phyloP scores from a whole-genome alignment of 1,140 invertebrate species.

The Sipha flava region DNA sequence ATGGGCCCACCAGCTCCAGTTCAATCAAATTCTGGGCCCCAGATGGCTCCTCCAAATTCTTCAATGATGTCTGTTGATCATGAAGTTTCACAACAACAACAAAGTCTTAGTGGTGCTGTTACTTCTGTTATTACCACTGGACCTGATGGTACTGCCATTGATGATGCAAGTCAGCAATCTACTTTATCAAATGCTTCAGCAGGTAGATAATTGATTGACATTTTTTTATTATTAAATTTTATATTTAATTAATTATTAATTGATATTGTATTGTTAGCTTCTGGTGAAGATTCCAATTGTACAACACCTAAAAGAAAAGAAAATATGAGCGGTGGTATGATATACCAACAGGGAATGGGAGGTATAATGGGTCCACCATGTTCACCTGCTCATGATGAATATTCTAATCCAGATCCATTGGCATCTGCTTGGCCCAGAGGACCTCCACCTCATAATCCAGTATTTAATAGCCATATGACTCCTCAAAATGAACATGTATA shows the following conservation, averaged over 20 bases:
- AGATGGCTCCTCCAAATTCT: slow-evolving; percentile 35
- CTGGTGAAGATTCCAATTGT: slow-evolving; percentile 67
- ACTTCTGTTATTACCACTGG: slow-evolving; percentile 79
- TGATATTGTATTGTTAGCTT: slow-evolving; percentile 51
- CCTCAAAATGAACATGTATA: slow-evolving; percentile 61
- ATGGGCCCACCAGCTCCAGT: slow-evolving; percentile 48
- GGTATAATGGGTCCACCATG: slow-evolving; percentile 46
- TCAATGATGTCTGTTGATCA: slow-evolving; percentile 32
- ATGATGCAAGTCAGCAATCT: slow-evolving; percentile 84
- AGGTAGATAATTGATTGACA: slow-evolving; percentile 46
- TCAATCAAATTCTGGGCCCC: slow-evolving; percentile 48
- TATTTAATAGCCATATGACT: slow-evolving; percentile 84
- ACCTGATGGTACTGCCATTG: slow-evolving; percentile 73
- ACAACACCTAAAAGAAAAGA: slow-evolving; percentile 51
- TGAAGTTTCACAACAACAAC: slow-evolving; percentile 31
- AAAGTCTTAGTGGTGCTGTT: slow-evolving; percentile 53
- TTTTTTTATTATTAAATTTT: slow-evolving; percentile 7
- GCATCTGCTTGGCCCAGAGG: slow-evolving; percentile 75
- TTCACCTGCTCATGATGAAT: slow-evolving; percentile 73
- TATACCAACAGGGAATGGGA: slow-evolving; percentile 52
- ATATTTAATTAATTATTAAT: background rate
- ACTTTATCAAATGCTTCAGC: slow-evolving; percentile 83
- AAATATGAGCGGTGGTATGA: slow-evolving; percentile 37
- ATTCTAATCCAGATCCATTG: slow-evolving; percentile 59
- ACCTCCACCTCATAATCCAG: slow-evolving; percentile 75